Base-by-base conservation (phyloP, 64 coral and sea anemone species). In the Astreopora myriophthalma region DNA sequence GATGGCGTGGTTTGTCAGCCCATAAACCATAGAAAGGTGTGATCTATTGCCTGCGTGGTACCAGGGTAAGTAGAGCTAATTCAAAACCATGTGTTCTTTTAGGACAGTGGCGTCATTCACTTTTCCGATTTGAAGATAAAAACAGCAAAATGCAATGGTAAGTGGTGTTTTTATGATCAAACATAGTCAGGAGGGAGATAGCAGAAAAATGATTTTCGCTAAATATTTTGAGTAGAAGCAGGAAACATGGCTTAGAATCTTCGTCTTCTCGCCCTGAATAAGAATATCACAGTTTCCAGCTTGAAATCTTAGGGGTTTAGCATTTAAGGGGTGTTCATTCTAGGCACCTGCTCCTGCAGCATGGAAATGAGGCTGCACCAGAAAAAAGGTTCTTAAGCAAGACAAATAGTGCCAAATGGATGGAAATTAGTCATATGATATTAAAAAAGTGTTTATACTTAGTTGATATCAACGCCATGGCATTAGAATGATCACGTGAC, bases 41-140 rank as follows among this genome's bases (percentile, higher is more conserved):
- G n/a, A n/a, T n/a, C n/a, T n/a, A n/a, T n/a, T n/a, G n/a, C n/a
- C n/a, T n/a, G n/a, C n/a, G n/a, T n/a, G n/a, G n/a, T n/a, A n/a
- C n/a, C n/a, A n/a, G n/a, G n/a, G n/a, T n/a, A n/a, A n/a, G n/a
- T n/a, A n/a, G n/a, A n/a, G n/a, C n/a, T n/a, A n/a, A n/a, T n/a
- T n/a, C n/a, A n/a, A n/a, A n/a, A n/a, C n/a, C n/a, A n/a, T n/a
- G n/a, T n/a, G 44, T 28, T 8, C 48, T 85, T 63, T 22, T 33
- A 96, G 95, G 91, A 96, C 16, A 73, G 71, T 96, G 95, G 95
- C 8, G 64, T 96, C 36, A 69, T 96, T 30, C 90, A 96, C 57
- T 51, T 96, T 63, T 93, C 86, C n/a, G 88, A 96, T 30, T 79
- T 96, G 44, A 64, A 39, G 19, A 86, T 96, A 10, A 64, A 96